Conservation (phyloP, 2,113 vertebrate species). For the Microtus montanus region DNA sequence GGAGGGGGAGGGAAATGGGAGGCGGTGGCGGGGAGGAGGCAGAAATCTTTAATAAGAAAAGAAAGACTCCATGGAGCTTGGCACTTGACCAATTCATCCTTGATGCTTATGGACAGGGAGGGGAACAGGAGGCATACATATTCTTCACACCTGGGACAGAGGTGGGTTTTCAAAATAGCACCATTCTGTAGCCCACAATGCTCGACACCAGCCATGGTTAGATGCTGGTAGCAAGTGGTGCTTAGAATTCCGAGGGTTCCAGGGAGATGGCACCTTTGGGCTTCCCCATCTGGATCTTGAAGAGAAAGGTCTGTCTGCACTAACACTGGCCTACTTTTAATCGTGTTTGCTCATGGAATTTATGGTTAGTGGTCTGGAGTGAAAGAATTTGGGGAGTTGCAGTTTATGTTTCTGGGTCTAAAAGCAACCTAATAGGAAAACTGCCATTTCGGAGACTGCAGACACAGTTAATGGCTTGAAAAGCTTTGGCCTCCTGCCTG, state of each 20-base stretch:
- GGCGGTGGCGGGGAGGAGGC: too few species aligned
- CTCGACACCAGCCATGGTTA: background rate
- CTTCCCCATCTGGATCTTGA: background rate
- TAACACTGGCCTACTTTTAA: conserved; percentile 45
- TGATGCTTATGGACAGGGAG: background rate
- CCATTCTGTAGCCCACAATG: background rate
- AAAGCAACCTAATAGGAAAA: conserved; percentile 58
- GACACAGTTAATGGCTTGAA: conserved; percentile 29
- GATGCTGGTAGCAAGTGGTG: background rate
- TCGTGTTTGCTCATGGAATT: conserved; percentile 47
- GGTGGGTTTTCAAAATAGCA: background rate
- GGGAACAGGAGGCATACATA: background rate
- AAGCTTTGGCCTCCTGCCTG: conserved; percentile 33
- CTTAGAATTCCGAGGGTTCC: background rate
- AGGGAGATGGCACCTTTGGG: background rate
- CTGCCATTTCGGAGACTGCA: background rate
- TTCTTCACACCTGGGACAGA: background rate
- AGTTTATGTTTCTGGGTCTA: conserved; percentile 38
- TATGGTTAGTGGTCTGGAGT: conserved; percentile 30
- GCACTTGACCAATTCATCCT: background rate
- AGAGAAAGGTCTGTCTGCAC: background rate
- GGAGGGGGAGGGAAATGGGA: too few species aligned
- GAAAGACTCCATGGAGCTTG: background rate
- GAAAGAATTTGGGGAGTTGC: conserved; percentile 32
- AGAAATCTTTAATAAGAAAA: too few species aligned